These are phyloP conservation scores for Gopherus evgoodei DNA, from an alignment of 2,113 vertebrate species.

Conservation along the genomic window DNA sequence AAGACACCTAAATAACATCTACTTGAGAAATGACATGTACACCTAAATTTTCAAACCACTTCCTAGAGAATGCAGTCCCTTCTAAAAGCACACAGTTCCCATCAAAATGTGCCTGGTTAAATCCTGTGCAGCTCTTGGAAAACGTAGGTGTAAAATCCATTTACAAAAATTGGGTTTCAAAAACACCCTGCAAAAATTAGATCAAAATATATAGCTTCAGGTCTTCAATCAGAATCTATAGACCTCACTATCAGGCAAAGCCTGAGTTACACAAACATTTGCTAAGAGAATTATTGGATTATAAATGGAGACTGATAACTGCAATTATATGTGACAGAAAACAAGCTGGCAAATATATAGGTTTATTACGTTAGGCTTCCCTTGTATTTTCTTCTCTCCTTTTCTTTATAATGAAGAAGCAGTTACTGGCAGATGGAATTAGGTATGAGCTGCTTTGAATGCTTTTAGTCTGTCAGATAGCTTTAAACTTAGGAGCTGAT, in stretches of 20 bases:
- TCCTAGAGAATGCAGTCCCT: neutral
- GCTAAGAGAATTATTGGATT: slow-evolving; percentile 3
- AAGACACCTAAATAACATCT: neutral
- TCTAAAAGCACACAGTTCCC: neutral
- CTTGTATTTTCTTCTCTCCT: slow-evolving; percentile 27
- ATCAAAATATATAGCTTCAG: neutral
- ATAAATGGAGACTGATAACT: neutral
- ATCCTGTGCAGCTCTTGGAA: neutral
- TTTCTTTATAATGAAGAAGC: slow-evolving; percentile 58
- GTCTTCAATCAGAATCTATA: neutral
- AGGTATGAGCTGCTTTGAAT: slow-evolving; percentile 76
- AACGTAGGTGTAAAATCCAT: neutral
- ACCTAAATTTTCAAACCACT: neutral
- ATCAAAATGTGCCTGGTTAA: neutral
- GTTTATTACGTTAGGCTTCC: slow-evolving; percentile 7
- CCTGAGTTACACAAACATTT: neutral
- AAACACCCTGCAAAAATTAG: neutral
- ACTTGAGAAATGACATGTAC: neutral
- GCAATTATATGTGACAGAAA: slow-evolving; percentile 34
- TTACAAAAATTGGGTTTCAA: neutral
- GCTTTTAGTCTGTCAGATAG: slow-evolving; percentile 79
- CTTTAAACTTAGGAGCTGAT: slow-evolving; percentile 76
- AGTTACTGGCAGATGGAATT: slow-evolving; percentile 79
- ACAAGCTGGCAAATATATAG: slow-evolving; percentile 11
- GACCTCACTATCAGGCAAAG: neutral